These are phyloP conservation scores for Entomobrya multifasciata DNA, from an alignment of 2,888 invertebrate genomes.

Conservation along the genomic window DNA sequence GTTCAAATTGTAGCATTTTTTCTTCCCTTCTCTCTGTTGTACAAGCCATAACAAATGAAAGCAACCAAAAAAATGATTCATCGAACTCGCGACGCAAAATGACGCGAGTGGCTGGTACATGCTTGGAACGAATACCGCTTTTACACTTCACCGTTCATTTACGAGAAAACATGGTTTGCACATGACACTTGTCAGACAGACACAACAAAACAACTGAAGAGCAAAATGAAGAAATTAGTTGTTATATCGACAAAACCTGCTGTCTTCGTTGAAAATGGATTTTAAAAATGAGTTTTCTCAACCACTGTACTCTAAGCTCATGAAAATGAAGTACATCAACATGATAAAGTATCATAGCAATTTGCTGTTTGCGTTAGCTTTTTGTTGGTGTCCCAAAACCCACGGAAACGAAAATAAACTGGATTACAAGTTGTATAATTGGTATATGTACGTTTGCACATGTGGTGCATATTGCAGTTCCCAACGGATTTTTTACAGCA, in stretches of 20 bases:
- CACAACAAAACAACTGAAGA: constrained; percentile 26
- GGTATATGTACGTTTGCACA: too few species aligned
- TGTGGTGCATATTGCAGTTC: too few species aligned
- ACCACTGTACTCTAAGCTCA: constrained; percentile 18
- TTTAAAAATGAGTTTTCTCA: constrained; percentile 38
- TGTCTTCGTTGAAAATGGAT: constrained; percentile 9
- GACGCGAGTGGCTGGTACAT: constrained; percentile 47
- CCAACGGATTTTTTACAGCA: too few species aligned
- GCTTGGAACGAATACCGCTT: constrained; percentile 40
- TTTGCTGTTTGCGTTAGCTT: not conserved
- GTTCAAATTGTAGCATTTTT: constrained; percentile 5
- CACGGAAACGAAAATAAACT: constrained; percentile 37
- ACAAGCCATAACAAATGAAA: constrained; percentile 26
- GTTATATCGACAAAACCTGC: constrained; percentile 52
- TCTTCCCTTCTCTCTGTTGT: not conserved
- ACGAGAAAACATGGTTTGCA: not conserved
- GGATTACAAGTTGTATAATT: too few species aligned
- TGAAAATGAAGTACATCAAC: not conserved
- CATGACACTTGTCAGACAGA: constrained; percentile 36
- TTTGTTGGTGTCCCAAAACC: constrained; percentile 4
- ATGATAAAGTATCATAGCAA: not conserved
- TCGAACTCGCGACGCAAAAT: not conserved
- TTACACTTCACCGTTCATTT: constrained; percentile 43
- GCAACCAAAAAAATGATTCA: constrained; percentile 58
- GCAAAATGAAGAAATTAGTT: constrained; percentile 47